Percentiles rank a stretch among this genome's conserved stretches.
phyloP scores from a whole-genome alignment of 2,113 vertebrate genomes.

The Mormoops blainvillei region DNA sequence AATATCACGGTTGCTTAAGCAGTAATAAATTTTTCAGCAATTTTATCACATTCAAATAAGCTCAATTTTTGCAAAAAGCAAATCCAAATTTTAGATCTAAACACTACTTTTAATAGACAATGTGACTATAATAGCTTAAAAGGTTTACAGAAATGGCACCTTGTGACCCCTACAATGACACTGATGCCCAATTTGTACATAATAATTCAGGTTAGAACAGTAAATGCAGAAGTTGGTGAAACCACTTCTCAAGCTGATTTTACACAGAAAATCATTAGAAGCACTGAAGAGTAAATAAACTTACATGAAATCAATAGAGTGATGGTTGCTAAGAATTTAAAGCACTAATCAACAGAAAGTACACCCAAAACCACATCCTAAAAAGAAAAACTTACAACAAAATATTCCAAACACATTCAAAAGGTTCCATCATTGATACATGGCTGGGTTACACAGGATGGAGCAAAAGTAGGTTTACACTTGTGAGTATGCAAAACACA shows the following conservation, averaged over 20 bases:
- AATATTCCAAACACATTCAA: not conserved
- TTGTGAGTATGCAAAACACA: not conserved
- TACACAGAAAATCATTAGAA: constrained; percentile 25
- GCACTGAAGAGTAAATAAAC: not conserved
- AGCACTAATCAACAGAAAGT: not conserved
- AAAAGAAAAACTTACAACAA: constrained; percentile 14
- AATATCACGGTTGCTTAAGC: not conserved
- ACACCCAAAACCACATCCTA: not conserved
- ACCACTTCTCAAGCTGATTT: constrained; percentile 31
- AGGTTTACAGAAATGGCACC: not conserved
- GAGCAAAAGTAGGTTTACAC: not conserved
- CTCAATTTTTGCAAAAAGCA: not conserved
- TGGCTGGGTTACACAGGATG: not conserved
- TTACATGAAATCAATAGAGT: constrained; percentile 26
- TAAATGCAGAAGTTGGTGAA: not conserved
- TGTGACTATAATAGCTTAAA: not conserved
- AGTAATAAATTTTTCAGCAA: not conserved
- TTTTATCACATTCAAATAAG: constrained; percentile 12
- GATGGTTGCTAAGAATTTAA: not conserved
- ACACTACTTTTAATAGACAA: not conserved
- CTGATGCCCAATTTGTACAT: not conserved
- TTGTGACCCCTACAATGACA: not conserved
- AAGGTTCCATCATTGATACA: not conserved
- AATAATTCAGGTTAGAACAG: not conserved
- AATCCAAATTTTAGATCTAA: not conserved